Conservation (phyloP, 2,888 invertebrate genomes). For the Spilarctia lutea region DNA sequence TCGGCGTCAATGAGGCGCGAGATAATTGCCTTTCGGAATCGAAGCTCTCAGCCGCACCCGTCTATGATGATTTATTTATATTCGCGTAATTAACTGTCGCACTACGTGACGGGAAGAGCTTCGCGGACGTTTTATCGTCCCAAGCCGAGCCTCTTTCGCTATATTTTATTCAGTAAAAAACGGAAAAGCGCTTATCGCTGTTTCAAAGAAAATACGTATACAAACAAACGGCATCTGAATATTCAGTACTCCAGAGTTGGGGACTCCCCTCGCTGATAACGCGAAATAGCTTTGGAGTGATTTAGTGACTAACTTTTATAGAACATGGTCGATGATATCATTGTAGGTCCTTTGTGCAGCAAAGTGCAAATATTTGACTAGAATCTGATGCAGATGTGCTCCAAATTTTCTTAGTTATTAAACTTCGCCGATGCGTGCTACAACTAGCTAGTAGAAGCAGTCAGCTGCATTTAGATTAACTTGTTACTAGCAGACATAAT, state of each 20-base stretch:
- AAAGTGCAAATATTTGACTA: conserved; percentile 57
- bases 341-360: conserved; percentile 46
- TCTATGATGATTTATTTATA: conserved; percentile 86
- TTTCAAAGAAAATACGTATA: conserved; percentile 80
- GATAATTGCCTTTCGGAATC: conserved; percentile 84
- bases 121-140: conserved; percentile 80
- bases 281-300: conserved; percentile 72
- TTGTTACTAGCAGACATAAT: conserved; percentile 86
- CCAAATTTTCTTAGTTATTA: conserved; percentile 79
- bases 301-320: conserved; percentile 74
- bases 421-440: conserved; percentile 81
- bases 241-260: conserved; percentile 75
- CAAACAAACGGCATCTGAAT: conserved; percentile 82
- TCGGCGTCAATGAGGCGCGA: conserved; percentile 83
- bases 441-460: conserved; percentile 76
- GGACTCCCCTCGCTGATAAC: conserved; percentile 76
- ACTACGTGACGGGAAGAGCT: conserved; percentile 85
- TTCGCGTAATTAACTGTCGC: conserved; percentile 86
- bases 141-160: conserved; percentile 72
- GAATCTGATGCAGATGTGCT: conserved; percentile 72
- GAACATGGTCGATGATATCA: conserved; percentile 63
- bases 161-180: conserved; percentile 82
- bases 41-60: conserved; percentile 80
- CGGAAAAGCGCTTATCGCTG: conserved; percentile 79
- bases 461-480: conserved; percentile 85